Evolutionary conservation across 2,888 invertebrate species (phyloP).

Genomic region (Parasteatoda lunata): DNA sequence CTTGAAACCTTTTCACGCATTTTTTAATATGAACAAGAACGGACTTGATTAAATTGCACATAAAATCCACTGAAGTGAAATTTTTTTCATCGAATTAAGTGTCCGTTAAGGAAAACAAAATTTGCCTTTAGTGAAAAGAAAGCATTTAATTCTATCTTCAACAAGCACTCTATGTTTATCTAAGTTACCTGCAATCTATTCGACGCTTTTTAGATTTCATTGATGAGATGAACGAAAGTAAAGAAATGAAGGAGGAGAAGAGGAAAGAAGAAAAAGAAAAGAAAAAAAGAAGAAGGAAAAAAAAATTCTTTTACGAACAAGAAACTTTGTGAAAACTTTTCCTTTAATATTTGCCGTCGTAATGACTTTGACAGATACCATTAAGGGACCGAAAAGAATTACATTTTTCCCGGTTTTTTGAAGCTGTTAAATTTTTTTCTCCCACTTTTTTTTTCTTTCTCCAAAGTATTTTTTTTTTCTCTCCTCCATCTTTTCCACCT

Average conservation of each 20-base stretch:
- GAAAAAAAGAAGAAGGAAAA: not conserved
- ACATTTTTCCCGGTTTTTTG: slow-evolving; percentile 58
- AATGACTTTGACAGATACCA: slow-evolving; percentile 68
- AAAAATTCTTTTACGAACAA: slow-evolving; percentile 19
- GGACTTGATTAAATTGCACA: no score
- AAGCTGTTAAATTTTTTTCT: slow-evolving; percentile 49
- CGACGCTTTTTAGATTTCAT: slow-evolving; percentile 54
- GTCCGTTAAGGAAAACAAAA: not conserved
- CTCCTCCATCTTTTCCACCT: slow-evolving; percentile 26
- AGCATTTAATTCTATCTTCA: not conserved
- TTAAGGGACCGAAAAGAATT: slow-evolving; percentile 55
- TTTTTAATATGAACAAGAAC: no score
- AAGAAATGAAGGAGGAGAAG: slow-evolving; percentile 2
- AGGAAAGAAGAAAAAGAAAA: not conserved
- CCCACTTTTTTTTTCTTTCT: slow-evolving; percentile 15
- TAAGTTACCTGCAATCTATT: slow-evolving; percentile 50
- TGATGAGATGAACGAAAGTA: slow-evolving; percentile 17
- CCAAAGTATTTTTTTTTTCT: slow-evolving; percentile 16
- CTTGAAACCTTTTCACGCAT: no score
- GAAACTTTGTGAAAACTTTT: slow-evolving; percentile 66
- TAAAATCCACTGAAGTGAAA: no score
- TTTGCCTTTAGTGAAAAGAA: not conserved
- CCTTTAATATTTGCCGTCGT: slow-evolving; percentile 67
- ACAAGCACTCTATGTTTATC: slow-evolving; percentile 32
- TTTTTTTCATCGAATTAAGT: no score